Evolutionary conservation across 2,797 vertebrate genomes (phyloP).

Genomic region (Liparis tanakae): DNA sequence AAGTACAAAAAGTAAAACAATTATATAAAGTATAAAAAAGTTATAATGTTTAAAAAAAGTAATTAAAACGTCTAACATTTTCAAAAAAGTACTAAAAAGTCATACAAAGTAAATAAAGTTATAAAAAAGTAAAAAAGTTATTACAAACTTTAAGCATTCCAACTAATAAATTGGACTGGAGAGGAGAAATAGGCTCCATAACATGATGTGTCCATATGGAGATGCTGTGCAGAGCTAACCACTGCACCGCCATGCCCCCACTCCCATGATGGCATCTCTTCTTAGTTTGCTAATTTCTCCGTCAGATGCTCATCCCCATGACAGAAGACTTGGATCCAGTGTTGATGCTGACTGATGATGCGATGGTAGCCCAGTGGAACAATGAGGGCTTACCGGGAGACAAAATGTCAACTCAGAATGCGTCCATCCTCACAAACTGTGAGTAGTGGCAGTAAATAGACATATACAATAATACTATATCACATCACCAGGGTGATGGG

Average conservation of each 20-base stretch:
- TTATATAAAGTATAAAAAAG: too few species aligned
- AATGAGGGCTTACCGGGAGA: slow-evolving; percentile 84
- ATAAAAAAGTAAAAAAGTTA: too few species aligned
- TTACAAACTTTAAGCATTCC: too few species aligned
- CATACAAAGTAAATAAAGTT: too few species aligned
- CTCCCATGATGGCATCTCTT: not conserved
- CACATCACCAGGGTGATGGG: not conserved
- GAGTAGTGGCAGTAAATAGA: slow-evolving; percentile 35
- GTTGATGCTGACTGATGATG: slow-evolving; percentile 80
- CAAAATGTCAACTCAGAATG: slow-evolving; percentile 84
- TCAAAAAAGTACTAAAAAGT: too few species aligned
- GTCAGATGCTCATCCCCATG: slow-evolving; percentile 81
- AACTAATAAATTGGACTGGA: not conserved
- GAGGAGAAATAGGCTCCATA: not conserved
- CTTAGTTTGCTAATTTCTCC: slow-evolving; percentile 7
- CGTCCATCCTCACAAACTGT: slow-evolving; percentile 81
- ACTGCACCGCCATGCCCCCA: not conserved
- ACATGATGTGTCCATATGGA: too few species aligned
- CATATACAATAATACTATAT: not conserved
- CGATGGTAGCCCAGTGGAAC: slow-evolving; percentile 85
- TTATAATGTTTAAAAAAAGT: too few species aligned
- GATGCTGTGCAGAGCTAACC: not conserved
- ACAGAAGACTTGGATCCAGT: slow-evolving; percentile 82
- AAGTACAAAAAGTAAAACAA: too few species aligned
- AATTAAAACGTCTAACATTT: too few species aligned